Percentiles rank a stretch among this genome's conserved stretches.
Evolutionary conservation across 2,888 invertebrate species (phyloP).

Genomic region (Zaprionus lineosus): DNA sequence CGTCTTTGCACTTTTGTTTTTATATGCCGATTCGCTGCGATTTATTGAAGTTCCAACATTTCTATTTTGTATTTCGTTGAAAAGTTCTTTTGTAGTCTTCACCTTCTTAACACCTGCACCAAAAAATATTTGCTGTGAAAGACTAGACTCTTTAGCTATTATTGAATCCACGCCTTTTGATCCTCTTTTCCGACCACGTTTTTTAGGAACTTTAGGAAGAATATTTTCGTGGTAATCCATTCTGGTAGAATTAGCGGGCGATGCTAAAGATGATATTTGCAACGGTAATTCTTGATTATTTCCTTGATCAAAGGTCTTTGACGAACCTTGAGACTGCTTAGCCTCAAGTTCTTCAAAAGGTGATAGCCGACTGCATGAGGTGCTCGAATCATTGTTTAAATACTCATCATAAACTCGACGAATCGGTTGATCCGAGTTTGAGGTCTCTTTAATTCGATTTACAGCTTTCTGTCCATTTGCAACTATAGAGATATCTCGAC

Average conservation of each 20-base stretch:
- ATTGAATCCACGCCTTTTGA: constrained; percentile 81
- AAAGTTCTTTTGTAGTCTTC: constrained; percentile 82
- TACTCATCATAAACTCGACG: constrained; percentile 39
- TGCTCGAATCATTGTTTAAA: constrained; percentile 68
- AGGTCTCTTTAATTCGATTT: constrained; percentile 7
- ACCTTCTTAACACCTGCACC: constrained; percentile 81
- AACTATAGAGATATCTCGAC: constrained; percentile 12
- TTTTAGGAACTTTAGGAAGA: constrained; percentile 67
- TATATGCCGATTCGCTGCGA: constrained; percentile 43
- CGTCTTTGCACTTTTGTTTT: constrained; percentile 37
- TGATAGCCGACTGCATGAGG: constrained; percentile 72
- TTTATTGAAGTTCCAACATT: constrained; percentile 61
- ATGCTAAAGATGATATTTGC: no score
- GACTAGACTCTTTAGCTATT: constrained; percentile 77
- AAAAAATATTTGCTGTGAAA: constrained; percentile 78
- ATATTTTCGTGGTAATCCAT: constrained; percentile 3
- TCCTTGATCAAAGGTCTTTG: constrained; percentile 47
- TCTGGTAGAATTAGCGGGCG: neutral
- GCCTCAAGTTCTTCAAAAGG: constrained; percentile 65
- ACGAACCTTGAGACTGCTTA: constrained; percentile 41
- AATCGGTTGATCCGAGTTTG: constrained; percentile 15
- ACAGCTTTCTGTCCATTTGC: constrained; percentile 20
- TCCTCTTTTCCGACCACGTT: constrained; percentile 82
- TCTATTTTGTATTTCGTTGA: constrained; percentile 82
- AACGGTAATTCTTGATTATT: constrained; percentile 13